phyloP scores from a whole-genome alignment of 2,888 invertebrate genomes.

The Pterobdella sp. region DNA sequence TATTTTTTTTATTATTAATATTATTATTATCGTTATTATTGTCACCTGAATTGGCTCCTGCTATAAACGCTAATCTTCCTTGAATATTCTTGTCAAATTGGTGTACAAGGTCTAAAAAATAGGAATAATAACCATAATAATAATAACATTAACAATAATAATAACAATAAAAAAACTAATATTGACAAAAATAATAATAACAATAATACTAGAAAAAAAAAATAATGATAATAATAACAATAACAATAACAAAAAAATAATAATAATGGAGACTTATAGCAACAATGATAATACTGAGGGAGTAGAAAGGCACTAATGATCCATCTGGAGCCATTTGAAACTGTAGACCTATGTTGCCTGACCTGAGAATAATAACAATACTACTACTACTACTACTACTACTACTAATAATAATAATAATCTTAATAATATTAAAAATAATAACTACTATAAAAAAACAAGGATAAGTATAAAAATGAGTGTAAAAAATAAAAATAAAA shows the following conservation, averaged over 20 bases:
- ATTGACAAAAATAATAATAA: constrained; percentile 1
- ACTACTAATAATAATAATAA: too few species aligned
- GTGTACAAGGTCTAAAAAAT: constrained; percentile 58
- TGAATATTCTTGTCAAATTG: constrained; percentile 79
- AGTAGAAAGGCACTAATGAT: neutral
- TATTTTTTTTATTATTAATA: too few species aligned
- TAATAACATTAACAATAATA: constrained; percentile 4
- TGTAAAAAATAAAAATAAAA: neutral
- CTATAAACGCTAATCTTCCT: constrained; percentile 77
- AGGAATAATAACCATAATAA: constrained; percentile 57
- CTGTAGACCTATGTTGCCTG: neutral
- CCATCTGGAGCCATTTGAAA: neutral
- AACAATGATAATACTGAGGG: neutral
- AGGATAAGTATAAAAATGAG: neutral
- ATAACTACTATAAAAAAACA: neutral
- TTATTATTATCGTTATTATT: too few species aligned
- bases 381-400: too few species aligned
- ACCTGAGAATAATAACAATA: too few species aligned
- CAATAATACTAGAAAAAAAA: neutral
- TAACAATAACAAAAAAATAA: too few species aligned
- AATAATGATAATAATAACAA: too few species aligned
- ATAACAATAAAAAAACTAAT: neutral
- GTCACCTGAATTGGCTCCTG: constrained; percentile 61
- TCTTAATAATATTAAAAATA: neutral
- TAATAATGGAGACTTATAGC: too few species aligned